Evolutionary conservation across 2,113 vertebrate genomes (phyloP), one percentile per base, ranked within the genome.

Genomic region (Etheostoma spectabile): DNA sequence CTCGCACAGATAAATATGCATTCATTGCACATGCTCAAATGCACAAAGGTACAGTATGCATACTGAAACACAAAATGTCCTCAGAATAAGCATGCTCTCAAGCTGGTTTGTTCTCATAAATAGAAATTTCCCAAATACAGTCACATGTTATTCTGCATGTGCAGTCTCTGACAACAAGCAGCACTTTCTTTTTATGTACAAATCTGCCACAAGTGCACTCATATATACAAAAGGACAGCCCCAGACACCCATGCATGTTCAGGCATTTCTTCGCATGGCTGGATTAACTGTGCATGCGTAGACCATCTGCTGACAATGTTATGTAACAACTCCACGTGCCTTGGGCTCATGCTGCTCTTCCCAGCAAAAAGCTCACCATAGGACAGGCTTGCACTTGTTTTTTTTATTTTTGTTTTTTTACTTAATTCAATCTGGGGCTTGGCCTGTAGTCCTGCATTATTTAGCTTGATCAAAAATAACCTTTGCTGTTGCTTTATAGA

Each of bases 271-370:
- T 82, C 55, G 74, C 86, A 86, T 85, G 80, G 53, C 65, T 90
- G 88, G 78, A 86, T 86, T 85, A 86, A 85, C 48, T 74, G 84
- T 86, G 85, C 77, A 84, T 91, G 85, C 62, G 76, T 88, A 82
- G 76, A 86, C 89, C 92, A 94, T 94, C 92, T 93, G 93, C 89
- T 91, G 90, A 93, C 85, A 60, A 5, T 62, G 89, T 94, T 94
- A 93, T 90, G 82, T 80, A 94, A 94, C 46, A 72, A 4, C 82
- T 83, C 91, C 91, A 91, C 84, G 82, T 92, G 93, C 90, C 89
- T 68, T 56, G 62, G 77, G 86, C 88, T 90, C 80, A 82, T 82
- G 79, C 88, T 91, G 86, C 85, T 89, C 87, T 88, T 91, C 82
- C 49, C 27, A 62, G 83, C 56, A 75, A 80, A 91, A 82, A 77